Evolutionary conservation across 53 echinoderm and acorn worm genomes (phyloP).

Genomic region (Temnopleurus reevesii): DNA sequence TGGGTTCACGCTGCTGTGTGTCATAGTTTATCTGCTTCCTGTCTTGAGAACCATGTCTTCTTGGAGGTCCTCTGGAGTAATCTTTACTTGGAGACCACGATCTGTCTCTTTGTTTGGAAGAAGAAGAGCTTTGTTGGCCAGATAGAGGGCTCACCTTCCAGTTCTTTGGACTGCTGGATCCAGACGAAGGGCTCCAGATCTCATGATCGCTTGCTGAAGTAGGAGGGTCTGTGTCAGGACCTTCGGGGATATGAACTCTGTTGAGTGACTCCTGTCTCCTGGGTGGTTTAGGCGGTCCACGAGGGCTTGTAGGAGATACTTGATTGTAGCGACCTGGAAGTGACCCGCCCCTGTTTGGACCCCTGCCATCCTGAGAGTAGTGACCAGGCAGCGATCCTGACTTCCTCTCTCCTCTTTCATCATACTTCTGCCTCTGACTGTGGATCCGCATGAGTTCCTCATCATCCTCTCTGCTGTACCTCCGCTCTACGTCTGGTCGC

Average conservation of each 20-base stretch:
- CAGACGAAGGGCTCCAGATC: conserved; percentile 43
- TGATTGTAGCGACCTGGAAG: conserved; percentile 43
- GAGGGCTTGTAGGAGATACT: conserved; percentile 28
- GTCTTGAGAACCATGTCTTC: conserved; percentile 11
- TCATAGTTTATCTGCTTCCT: conserved; percentile 39
- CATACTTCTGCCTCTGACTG: conserved; percentile 1
- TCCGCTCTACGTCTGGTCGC: not conserved
- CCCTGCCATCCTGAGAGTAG: conserved; percentile 44
- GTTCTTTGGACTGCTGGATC: conserved; percentile 59
- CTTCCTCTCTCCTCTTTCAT: conserved; percentile 29
- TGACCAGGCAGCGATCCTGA: conserved; percentile 33
- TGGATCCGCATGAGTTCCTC: conserved; percentile 40
- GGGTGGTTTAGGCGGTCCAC: conserved; percentile 91
- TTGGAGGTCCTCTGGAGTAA: not conserved
- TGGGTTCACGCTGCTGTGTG: not conserved
- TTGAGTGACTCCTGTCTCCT: conserved; percentile 91
- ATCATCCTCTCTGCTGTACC: conserved; percentile 53
- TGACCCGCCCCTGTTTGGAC: conserved; percentile 25
- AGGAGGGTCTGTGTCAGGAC: conserved; percentile 25
- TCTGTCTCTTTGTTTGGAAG: not conserved
- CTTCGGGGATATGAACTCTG: conserved; percentile 82
- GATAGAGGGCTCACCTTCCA: conserved; percentile 60
- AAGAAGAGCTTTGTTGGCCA: not conserved
- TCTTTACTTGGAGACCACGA: conserved; percentile 45
- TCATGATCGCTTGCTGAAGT: conserved; percentile 49